Conservation (phyloP, 2,888 invertebrate species). For the Mactromeris polynyma region DNA sequence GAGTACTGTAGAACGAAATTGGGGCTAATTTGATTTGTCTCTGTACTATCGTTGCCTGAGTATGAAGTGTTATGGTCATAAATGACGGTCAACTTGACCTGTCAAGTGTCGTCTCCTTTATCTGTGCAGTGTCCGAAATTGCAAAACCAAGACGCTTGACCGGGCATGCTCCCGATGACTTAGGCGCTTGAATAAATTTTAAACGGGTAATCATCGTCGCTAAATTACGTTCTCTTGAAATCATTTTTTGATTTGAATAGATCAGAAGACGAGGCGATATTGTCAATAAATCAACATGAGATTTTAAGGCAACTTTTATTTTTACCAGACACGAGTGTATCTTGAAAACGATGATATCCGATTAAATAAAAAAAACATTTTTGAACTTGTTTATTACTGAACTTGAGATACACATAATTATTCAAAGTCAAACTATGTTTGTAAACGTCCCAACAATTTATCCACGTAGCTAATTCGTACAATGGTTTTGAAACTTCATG, state of each 20-base stretch:
- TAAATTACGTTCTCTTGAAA: neutral
- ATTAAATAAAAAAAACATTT: neutral
- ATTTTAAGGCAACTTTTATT: neutral
- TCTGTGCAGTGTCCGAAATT: conserved; percentile 15
- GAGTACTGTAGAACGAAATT: neutral
- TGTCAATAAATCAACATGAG: neutral
- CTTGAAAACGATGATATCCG: neutral
- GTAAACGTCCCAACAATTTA: no score
- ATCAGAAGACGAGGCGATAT: neutral
- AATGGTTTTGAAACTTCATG: neutral
- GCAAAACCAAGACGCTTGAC: conserved; percentile 14
- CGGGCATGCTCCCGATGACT: neutral
- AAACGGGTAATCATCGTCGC: neutral
- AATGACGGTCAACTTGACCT: conserved; percentile 39
- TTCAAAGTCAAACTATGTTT: no score
- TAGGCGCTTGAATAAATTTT: conserved; percentile 13
- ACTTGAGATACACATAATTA: neutral
- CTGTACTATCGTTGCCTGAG: neutral
- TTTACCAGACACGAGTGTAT: neutral
- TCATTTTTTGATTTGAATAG: neutral
- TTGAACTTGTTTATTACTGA: neutral
- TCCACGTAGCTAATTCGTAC: neutral
- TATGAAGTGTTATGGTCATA: conserved; percentile 32
- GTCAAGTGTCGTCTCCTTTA: conserved; percentile 10
- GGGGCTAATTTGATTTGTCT: neutral